These are phyloP conservation scores for Melanotaenia maccullochi DNA, from an alignment of 2,797 vertebrate species.

Conservation along the genomic window DNA sequence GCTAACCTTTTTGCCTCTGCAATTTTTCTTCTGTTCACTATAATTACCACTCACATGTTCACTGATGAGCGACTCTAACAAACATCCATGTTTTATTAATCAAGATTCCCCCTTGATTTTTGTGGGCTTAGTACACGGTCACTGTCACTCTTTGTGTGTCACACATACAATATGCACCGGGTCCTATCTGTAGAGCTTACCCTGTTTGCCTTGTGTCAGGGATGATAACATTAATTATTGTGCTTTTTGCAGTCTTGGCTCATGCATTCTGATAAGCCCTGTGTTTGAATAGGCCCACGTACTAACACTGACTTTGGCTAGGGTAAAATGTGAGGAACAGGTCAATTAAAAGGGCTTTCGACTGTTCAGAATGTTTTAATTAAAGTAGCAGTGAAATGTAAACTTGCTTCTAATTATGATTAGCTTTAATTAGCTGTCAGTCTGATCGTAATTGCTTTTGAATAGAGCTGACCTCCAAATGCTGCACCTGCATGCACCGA, in stretches of 20 bases:
- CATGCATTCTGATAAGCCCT: slow-evolving; percentile 68
- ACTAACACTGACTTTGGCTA: slow-evolving; percentile 29
- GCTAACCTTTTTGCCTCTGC: slow-evolving; percentile 42
- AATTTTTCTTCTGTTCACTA: slow-evolving; percentile 39
- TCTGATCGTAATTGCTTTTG: slow-evolving; percentile 82
- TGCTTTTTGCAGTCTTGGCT: slow-evolving; percentile 49
- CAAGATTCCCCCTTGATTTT: slow-evolving; percentile 43
- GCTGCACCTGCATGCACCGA: slow-evolving; percentile 37
- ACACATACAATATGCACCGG: neutral
- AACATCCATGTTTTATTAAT: slow-evolving; percentile 60
- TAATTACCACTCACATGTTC: slow-evolving; percentile 54
- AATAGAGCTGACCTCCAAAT: slow-evolving; percentile 73
- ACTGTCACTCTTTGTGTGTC: neutral
- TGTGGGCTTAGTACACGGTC: slow-evolving; percentile 35
- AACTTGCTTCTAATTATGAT: slow-evolving; percentile 83
- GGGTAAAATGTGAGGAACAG: slow-evolving; percentile 63
- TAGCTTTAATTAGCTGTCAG: slow-evolving; percentile 85
- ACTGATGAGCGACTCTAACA: slow-evolving; percentile 49
- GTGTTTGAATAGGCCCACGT: slow-evolving; percentile 42
- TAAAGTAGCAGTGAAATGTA: slow-evolving; percentile 83
- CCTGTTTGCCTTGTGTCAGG: slow-evolving; percentile 58
- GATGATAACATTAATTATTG: slow-evolving; percentile 72
- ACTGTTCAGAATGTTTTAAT: slow-evolving; percentile 81
- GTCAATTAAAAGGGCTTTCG: slow-evolving; percentile 75
- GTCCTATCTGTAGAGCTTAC: slow-evolving; percentile 32